Evolutionary conservation across 1,140 invertebrate species (phyloP), one percentile per base, ranked within the genome.

Genomic region (Calephelis virginiensis): DNA sequence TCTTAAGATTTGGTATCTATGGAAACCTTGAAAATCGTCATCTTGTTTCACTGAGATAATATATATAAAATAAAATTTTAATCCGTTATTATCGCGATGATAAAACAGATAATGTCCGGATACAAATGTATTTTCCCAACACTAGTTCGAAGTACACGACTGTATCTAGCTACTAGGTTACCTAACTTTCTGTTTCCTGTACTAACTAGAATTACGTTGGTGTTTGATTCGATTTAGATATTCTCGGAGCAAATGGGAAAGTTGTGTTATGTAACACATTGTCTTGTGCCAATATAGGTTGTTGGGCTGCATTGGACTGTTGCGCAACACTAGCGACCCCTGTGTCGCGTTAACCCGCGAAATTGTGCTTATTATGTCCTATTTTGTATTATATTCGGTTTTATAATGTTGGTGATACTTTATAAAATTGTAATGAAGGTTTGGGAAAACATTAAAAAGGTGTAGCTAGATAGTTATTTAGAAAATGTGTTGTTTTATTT

Each of bases 191-290:
- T 28, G 64, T 73, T 78, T 76, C 77, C 74, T 74, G 68, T 49
- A 69, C 68, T 63, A 74, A 71, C 67, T 68, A 72, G 72, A 73
- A 67, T 74, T 75, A 70, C 70, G 64, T 72, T 59, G 59, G 48
- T 64, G 56, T 45, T 71, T 73, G 70, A 73, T 75, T 73, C 70
- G 71, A 70, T 70, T 75, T 67, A 73, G 74, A 78, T 71, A 76
- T 75, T 76, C 70, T 68, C 62, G 60, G 66, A 66, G 74, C 62
- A 63, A 68, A 66, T 68, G 68, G 70, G 73, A 79, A 75, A 79
- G 75, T 70, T 53, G 38, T 5, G 64, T 78, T 76, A 63, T 69
- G 66, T 69, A 78, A 78, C 40, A 9, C 46, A 68, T 70, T 72
- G 66, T 71, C 64, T 68, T 53, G 37, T 61, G 66, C 66, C 63